Conservation (phyloP, 1,140 invertebrate species). For the Cydia splendana region DNA sequence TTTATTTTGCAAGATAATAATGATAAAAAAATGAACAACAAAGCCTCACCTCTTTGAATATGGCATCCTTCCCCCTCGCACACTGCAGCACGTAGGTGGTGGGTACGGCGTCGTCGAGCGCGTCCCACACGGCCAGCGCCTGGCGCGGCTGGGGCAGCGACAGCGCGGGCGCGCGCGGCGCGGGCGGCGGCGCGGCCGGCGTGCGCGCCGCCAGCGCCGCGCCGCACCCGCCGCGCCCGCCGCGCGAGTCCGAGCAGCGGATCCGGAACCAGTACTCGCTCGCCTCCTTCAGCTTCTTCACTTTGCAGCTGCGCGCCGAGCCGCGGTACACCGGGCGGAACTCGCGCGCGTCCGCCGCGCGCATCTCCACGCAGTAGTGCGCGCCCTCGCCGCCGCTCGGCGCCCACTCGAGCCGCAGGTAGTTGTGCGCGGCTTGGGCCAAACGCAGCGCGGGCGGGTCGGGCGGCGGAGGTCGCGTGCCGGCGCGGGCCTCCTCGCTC, state of each 20-base stretch:
- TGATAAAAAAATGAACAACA: not conserved
- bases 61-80: constrained; percentile 80
- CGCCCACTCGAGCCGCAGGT: constrained; percentile 92
- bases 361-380: constrained; percentile 90
- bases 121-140: constrained; percentile 80
- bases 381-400: constrained; percentile 85
- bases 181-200: constrained; percentile 87
- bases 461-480: constrained; percentile 88
- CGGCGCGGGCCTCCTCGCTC: constrained; percentile 85
- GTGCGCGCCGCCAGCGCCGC: constrained; percentile 85
- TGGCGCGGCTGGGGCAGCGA: constrained; percentile 69
- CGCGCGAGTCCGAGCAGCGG: constrained; percentile 88
- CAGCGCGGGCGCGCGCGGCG: constrained; percentile 85
- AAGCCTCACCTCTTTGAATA: constrained; percentile 61
- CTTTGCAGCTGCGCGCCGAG: constrained; percentile 86
- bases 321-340: constrained; percentile 90
- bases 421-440: constrained; percentile 86
- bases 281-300: constrained; percentile 89
- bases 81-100: constrained; percentile 83
- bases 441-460: constrained; percentile 87
- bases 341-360: constrained; percentile 82
- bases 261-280: constrained; percentile 91
- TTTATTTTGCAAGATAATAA: too few species aligned
- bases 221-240: constrained; percentile 89
- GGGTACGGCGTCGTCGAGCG: constrained; percentile 71